phyloP scores from a whole-genome alignment of 1,140 invertebrate species.

The Holotrichia oblita region DNA sequence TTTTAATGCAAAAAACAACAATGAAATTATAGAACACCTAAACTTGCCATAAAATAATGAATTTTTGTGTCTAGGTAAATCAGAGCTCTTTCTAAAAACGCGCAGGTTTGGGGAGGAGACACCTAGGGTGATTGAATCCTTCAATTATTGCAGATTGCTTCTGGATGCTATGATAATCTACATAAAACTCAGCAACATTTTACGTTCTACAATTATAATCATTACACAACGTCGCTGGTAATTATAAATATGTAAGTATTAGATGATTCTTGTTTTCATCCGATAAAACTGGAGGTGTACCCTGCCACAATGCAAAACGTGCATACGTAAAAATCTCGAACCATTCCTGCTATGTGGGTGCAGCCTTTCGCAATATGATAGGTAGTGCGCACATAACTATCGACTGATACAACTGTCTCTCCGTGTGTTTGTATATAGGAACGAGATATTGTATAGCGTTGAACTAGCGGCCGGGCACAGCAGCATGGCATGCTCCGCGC shows the following conservation, averaged over 20 bases:
- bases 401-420: conserved; percentile 38
- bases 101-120: too few species aligned
- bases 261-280: neutral
- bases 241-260: neutral
- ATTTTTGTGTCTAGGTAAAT: too few species aligned
- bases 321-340: conserved; percentile 33
- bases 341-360: conserved; percentile 40
- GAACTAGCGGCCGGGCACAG: conserved; percentile 18
- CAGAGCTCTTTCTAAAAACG: too few species aligned
- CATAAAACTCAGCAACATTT: too few species aligned
- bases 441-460: neutral
- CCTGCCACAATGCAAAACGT: neutral
- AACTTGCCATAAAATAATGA: too few species aligned
- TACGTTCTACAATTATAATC: too few species aligned
- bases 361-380: conserved; percentile 39
- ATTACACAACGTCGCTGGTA: too few species aligned
- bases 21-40: too few species aligned
- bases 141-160: too few species aligned
- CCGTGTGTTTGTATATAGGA: neutral
- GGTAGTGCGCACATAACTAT: conserved; percentile 36
- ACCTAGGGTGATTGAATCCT: too few species aligned
- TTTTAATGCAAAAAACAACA: too few species aligned
- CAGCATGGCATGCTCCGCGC: conserved; percentile 20
- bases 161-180: too few species aligned
- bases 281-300: conserved; percentile 1